phyloP scores from a whole-genome alignment of 2,113 vertebrate species.

The Plotosus lineatus region DNA sequence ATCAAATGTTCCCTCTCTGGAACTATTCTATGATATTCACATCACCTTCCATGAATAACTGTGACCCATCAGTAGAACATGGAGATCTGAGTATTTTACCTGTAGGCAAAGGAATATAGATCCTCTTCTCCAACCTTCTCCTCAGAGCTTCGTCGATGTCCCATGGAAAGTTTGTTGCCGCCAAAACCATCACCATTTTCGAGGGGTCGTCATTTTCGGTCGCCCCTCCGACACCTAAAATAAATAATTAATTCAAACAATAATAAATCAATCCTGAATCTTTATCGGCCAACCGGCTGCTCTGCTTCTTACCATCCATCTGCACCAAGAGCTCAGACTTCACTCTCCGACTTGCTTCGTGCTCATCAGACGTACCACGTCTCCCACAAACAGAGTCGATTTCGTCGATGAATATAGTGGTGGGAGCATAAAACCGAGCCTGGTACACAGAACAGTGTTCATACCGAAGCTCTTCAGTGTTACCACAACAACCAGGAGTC shows the following conservation, averaged over 20 bases:
- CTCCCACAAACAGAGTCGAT: constrained; percentile 97
- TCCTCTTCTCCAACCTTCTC: constrained; percentile 92
- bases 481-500: not conserved
- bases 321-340: constrained; percentile 95
- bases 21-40: too few relatives aligned
- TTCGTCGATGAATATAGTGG: constrained; percentile 98
- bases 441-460: constrained; percentile 56
- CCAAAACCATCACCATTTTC: constrained; percentile 99
- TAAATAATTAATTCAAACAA: not conserved
- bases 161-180: constrained; percentile 99
- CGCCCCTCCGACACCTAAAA: constrained; percentile 86
- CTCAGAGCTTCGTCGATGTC: constrained; percentile 96
- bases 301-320: constrained; percentile 86
- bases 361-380: constrained; percentile 93
- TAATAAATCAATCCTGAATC: not conserved
- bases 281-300: not conserved
- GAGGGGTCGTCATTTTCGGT: constrained; percentile 94
- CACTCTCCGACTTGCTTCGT: constrained; percentile 93
- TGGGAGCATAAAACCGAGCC: constrained; percentile 96
- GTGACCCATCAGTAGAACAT: too few relatives aligned
- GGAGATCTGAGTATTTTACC: too few relatives aligned
- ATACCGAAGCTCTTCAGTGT: not conserved
- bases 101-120: constrained; percentile 95
- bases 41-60: too few relatives aligned
- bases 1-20: too few relatives aligned